Evolutionary conservation across 2,888 invertebrate genomes (phyloP).

Genomic region (Aphrophora alni): DNA sequence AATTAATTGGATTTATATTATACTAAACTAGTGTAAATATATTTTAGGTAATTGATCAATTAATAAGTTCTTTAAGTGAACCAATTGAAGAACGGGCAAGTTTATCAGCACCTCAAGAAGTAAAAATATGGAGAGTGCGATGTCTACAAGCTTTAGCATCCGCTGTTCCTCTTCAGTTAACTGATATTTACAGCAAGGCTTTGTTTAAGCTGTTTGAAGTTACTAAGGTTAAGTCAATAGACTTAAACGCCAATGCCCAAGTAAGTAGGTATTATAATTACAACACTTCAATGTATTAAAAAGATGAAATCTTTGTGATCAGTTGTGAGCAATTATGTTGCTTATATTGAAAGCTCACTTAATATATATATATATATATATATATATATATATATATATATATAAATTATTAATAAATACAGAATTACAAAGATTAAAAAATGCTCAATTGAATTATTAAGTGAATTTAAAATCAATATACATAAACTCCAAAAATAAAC

Average conservation of each 20-base stretch:
- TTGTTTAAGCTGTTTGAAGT: neutral
- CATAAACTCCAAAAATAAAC: too few species aligned
- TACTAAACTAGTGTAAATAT: neutral
- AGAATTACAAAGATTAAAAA: too few species aligned
- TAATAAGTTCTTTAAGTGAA: conserved; percentile 28
- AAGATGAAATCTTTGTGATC: too few species aligned
- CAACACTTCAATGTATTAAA: too few species aligned
- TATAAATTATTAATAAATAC: too few species aligned
- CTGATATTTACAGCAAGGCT: neutral
- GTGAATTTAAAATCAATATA: too few species aligned
- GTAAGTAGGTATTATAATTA: neutral
- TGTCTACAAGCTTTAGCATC: conserved; percentile 37
- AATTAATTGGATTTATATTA: neutral
- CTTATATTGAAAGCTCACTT: too few species aligned
- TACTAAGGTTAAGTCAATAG: neutral
- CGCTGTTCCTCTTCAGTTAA: conserved; percentile 2
- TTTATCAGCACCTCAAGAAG: conserved; percentile 39
- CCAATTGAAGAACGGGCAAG: conserved; percentile 37
- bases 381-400: too few species aligned
- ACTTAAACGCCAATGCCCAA: neutral
- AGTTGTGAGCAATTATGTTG: too few species aligned
- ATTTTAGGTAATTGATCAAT: conserved; percentile 23
- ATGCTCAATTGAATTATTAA: too few species aligned
- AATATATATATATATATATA: too few species aligned
- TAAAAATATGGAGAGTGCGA: conserved; percentile 42